Base-by-base conservation (phyloP, 2,888 invertebrate genomes). In the Agrilus cyanescens region DNA sequence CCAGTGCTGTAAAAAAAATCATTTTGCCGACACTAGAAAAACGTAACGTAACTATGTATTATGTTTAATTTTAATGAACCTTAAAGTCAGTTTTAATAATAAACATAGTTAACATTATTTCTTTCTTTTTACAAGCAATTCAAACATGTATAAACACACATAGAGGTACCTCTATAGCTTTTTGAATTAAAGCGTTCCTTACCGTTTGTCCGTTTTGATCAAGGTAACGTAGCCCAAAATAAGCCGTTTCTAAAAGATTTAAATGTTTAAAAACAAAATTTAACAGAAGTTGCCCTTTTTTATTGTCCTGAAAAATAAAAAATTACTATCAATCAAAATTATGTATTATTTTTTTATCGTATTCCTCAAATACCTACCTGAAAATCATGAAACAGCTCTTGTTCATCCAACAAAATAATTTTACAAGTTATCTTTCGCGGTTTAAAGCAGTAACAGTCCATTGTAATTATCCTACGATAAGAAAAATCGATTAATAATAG, bases 151-250 rank as follows among this genome's bases (percentile, higher is more conserved):
- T 10, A 10, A 25, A 25, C 25, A n/a, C n/a, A n/a, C n/a, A n/a
- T n/a, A n/a, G n/a, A n/a, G n/a, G n/a, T n/a, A n/a, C n/a, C n/a
- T n/a, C n/a, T n/a, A n/a, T n/a, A 25, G 8, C 25, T 10, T 10
- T 25, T 25, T 25, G 1, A 4, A 25, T 10, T 25, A 25, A 42
- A 25, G 12, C 20, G 15, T 15, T 40, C 34, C 80, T 80, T 75
- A 93, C 93, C 71, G 94, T 87, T 75, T 95, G 95, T 64, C 87
- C 91, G 57, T 89, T 87, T 58, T 83, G 79, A 66, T 95, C 94
- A 47, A 95, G 77, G 65, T 85, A 96, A 50, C 95, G 80, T 38
- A 96, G 77, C 40, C 96, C 95, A 67, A 96, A 96, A 70, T 95
- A 96, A 50, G 93, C 89, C 40, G 94, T 94, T 71, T 96, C 95